Percentiles rank a stretch among this genome's conserved stretches.
phyloP scores from a whole-genome alignment of 2,888 invertebrate genomes.

The Anorthoa munda region DNA sequence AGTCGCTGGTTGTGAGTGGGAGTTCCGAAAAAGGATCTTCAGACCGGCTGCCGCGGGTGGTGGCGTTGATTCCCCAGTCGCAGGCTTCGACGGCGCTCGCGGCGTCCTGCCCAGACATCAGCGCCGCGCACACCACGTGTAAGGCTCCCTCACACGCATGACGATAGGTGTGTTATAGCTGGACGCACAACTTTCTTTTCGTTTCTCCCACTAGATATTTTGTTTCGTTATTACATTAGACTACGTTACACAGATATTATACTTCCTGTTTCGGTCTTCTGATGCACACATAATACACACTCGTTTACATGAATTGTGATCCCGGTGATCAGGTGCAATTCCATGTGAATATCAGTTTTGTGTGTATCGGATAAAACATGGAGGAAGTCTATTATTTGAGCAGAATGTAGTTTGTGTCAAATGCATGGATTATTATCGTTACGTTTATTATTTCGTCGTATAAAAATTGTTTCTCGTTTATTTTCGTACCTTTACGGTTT shows the following conservation, averaged over 20 bases:
- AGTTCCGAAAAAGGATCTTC: constrained; percentile 75
- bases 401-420: constrained; percentile 33
- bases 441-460: constrained; percentile 38
- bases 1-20: constrained; percentile 73
- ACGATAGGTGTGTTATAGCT: constrained; percentile 87
- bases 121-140: constrained; percentile 71
- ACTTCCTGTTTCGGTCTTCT: constrained; percentile 6
- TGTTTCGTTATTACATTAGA: constrained; percentile 59
- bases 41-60: constrained; percentile 67
- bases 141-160: constrained; percentile 86
- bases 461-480: constrained; percentile 24
- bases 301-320: not conserved
- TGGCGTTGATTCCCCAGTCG: constrained; percentile 67
- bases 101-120: constrained; percentile 82
- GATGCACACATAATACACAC: not conserved
- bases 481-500: constrained; percentile 28
- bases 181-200: constrained; percentile 71
- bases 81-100: constrained; percentile 42
- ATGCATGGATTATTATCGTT: constrained; percentile 52
- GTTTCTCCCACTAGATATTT: constrained; percentile 57
- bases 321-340: not conserved
- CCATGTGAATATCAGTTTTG: not conserved
- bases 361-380: not conserved
- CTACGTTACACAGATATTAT: constrained; percentile 33
- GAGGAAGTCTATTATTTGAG: constrained; percentile 43